These are phyloP conservation scores for Urophycis tenuis DNA, from an alignment of 2,797 vertebrate genomes.

Conservation along the genomic window DNA sequence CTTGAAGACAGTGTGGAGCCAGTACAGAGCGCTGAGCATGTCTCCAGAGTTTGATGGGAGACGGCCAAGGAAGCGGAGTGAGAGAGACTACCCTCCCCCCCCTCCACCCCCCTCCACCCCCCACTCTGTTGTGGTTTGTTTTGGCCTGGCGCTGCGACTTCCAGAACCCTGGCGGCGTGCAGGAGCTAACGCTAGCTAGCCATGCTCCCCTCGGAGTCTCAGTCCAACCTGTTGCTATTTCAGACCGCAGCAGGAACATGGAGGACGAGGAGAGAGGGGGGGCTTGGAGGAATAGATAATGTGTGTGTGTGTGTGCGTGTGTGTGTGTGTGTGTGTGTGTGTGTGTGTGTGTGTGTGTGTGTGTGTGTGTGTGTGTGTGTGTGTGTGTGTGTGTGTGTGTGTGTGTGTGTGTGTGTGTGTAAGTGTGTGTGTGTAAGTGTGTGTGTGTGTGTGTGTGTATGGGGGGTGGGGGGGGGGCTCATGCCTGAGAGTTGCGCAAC, in stretches of 20 bases:
- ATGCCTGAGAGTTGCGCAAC: conserved; percentile 75
- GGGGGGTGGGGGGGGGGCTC: conserved; percentile 52
- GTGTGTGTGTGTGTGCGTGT: no score
- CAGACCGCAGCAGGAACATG: conserved; percentile 50
- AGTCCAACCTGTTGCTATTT: conserved; percentile 74
- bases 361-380: no score
- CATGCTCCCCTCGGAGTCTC: neutral
- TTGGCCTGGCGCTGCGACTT: conserved; percentile 24
- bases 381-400: no score
- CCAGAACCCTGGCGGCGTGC: conserved; percentile 42
- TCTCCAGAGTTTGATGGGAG: conserved; percentile 20
- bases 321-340: no score
- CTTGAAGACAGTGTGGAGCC: conserved; percentile 80
- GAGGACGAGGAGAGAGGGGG: neutral
- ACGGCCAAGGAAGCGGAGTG: conserved; percentile 4
- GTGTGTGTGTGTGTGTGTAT: neutral
- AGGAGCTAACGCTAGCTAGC: conserved; percentile 54
- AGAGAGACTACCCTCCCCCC: conserved; percentile 34
- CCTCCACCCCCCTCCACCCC: conserved; percentile 18
- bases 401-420: no score
- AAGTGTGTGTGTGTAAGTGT: no score
- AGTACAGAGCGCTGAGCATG: conserved; percentile 79
- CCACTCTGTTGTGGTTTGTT: neutral
- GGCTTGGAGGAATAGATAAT: neutral
- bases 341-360: no score